phyloP scores from a whole-genome alignment of 2,888 invertebrate species.

The Crematogaster levior region DNA sequence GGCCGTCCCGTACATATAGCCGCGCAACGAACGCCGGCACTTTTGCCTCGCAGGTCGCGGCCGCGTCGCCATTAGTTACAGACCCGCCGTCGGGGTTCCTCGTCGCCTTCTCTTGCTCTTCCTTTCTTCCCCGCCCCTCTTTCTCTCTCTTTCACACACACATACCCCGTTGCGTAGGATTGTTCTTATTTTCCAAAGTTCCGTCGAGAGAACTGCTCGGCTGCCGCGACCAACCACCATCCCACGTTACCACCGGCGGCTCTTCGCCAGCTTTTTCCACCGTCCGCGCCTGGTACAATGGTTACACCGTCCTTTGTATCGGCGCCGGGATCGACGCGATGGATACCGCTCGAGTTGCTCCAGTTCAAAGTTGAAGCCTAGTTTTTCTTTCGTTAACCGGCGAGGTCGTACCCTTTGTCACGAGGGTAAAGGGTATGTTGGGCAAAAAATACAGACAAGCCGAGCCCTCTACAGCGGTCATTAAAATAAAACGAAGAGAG shows the following conservation, averaged over 20 bases:
- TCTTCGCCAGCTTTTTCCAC: slow-evolving; percentile 53
- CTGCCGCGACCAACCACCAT: slow-evolving; percentile 40
- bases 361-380: slow-evolving; percentile 49
- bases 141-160: slow-evolving; percentile 13
- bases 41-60: slow-evolving; percentile 67
- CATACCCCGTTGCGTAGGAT: slow-evolving; percentile 47
- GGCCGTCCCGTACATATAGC: slow-evolving; percentile 66
- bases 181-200: slow-evolving; percentile 71
- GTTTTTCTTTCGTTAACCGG: slow-evolving; percentile 45
- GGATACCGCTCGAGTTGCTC: slow-evolving; percentile 38
- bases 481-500: slow-evolving; percentile 27
- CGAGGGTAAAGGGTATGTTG: slow-evolving; percentile 13
- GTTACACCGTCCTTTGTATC: slow-evolving; percentile 53
- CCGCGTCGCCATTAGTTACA: slow-evolving; percentile 75
- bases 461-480: background rate
- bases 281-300: slow-evolving; percentile 47
- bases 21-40: slow-evolving; percentile 65
- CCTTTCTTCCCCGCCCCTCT: background rate
- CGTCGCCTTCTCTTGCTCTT: background rate
- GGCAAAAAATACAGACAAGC: slow-evolving; percentile 26
- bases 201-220: slow-evolving; percentile 25
- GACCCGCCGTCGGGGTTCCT: slow-evolving; percentile 56
- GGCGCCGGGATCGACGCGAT: slow-evolving; percentile 33
- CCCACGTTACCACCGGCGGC: slow-evolving; percentile 13
- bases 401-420: slow-evolving; percentile 36